Base-by-base conservation (phyloP, 2,888 invertebrate species). In the Hetaerina titia region DNA sequence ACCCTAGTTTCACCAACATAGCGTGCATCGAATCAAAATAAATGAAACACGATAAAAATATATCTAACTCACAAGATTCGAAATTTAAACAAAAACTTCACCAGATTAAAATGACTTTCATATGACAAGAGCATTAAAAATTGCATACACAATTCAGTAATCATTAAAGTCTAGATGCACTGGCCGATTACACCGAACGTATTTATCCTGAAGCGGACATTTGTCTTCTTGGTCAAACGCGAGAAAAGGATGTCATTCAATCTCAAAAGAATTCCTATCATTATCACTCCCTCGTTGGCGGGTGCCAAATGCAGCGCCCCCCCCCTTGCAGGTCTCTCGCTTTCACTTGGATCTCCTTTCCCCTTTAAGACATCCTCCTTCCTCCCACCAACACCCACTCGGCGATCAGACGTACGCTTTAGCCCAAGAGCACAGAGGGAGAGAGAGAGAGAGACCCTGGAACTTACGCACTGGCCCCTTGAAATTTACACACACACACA, bases 331-430 rank as follows among this genome's bases (percentile, higher is more conserved):
- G 1, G 19, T 69, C 69, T n/a, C n/a, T 89, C 89, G n/a, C 19
- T 56, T 56, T 58, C 58, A 56, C 58, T 17, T 6, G 11, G 56
- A 8, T 56, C 89, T 89, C 7, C 45, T 31, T 31, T 63, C 56
- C 69, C 92, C 74, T 69, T 45, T 56, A 64, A 31, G 6, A 6
- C 56, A 63, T 17, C 5, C 69, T 89, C 56, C 22, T 58, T 22
- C 56, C 13, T n/a, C 92, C 13, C 69, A 92, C 11, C 22, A 63
- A 63, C 64, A 63, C 92, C 22, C 92, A 56, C 63, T 45, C 64
- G 22, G 22, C 63, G 45, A 92, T 56, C 63, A 63, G 64, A 92
- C 81, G 81, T 92, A 64, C 92, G 63, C 92, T 92, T 25, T 15
- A 81, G 81, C 31, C 63, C 56, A 69, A 64, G 69, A 64, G 64